phyloP scores from a whole-genome alignment of 1,140 invertebrate species.

The Leptopilina clavipes region DNA sequence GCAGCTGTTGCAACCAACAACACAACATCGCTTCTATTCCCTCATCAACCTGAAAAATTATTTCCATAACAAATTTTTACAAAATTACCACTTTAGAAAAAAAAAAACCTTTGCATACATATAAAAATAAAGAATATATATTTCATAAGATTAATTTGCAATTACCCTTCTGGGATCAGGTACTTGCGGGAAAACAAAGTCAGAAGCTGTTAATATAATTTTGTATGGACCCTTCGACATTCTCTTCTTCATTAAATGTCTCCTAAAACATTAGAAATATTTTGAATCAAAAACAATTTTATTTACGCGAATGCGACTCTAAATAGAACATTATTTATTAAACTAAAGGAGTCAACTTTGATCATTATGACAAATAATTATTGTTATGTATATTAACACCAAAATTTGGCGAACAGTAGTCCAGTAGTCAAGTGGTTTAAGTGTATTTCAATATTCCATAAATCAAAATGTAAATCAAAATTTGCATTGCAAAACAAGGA shows the following conservation, averaged over 20 bases:
- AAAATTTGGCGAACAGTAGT: not conserved
- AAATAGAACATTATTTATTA: not conserved
- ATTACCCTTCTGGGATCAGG: slow-evolving; percentile 80
- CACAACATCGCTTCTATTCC: slow-evolving; percentile 88
- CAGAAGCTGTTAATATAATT: slow-evolving; percentile 82
- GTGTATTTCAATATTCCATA: not conserved
- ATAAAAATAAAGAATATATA: slow-evolving; percentile 29
- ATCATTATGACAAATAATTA: not conserved
- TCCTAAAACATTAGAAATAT: too few relatives aligned
- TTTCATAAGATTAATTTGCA: slow-evolving; percentile 28
- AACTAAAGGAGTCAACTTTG: not conserved
- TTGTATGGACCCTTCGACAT: slow-evolving; percentile 85
- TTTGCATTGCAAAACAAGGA: slow-evolving; percentile 11
- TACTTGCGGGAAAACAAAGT: slow-evolving; percentile 84
- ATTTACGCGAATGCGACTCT: too few relatives aligned
- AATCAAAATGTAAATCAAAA: slow-evolving; percentile 12
- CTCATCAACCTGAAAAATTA: slow-evolving; percentile 80
- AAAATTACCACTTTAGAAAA: not conserved
- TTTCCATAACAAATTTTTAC: too few relatives aligned
- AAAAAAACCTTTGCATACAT: slow-evolving; percentile 20
- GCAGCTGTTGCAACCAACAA: slow-evolving; percentile 86
- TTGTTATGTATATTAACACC: not conserved
- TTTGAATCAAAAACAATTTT: too few relatives aligned
- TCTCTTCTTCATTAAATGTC: slow-evolving; percentile 80
- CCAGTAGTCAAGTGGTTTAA: not conserved